These are phyloP conservation scores for Drosophila orena DNA, from an alignment of 1,140 invertebrate genomes.

Conservation along the genomic window DNA sequence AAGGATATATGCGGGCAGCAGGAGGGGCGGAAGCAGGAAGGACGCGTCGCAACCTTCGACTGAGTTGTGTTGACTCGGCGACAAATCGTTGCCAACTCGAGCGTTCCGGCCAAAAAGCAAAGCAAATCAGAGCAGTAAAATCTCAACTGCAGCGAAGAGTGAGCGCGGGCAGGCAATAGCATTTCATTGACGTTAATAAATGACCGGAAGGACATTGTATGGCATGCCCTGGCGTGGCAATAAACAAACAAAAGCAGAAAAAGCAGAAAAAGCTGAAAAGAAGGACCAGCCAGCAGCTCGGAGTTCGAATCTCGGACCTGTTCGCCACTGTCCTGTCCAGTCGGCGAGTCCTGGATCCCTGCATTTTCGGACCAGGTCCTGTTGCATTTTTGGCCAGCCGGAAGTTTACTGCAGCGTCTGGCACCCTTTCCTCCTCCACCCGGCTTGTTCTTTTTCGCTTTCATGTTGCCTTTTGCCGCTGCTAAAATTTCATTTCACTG, in stretches of 20 bases:
- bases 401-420: constrained; percentile 79
- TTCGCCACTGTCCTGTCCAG: constrained; percentile 25
- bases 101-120: constrained; percentile 52
- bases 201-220: constrained; percentile 82
- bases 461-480: constrained; percentile 40
- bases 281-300: constrained; percentile 2
- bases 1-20: constrained; percentile 35
- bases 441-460: constrained; percentile 15
- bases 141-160: constrained; percentile 30
- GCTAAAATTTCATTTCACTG: constrained; percentile 69
- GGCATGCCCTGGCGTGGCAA: constrained; percentile 76
- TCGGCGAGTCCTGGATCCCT: constrained; percentile 35
- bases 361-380: constrained; percentile 57
- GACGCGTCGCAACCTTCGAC: constrained; percentile 54
- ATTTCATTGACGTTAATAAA: constrained; percentile 82
- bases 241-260: constrained; percentile 73
- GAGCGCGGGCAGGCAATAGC: constrained; percentile 51
- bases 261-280: constrained; percentile 49
- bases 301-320: background rate
- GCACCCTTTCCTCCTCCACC: constrained; percentile 59
- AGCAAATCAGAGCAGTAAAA: constrained; percentile 32
- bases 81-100: constrained; percentile 78
- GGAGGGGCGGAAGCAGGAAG: constrained; percentile 12
- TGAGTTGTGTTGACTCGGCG: constrained; percentile 77
- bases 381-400: constrained; percentile 77